These are phyloP conservation scores for Cylloceria caligata DNA, from an alignment of 2,888 invertebrate species.

Conservation along the genomic window DNA sequence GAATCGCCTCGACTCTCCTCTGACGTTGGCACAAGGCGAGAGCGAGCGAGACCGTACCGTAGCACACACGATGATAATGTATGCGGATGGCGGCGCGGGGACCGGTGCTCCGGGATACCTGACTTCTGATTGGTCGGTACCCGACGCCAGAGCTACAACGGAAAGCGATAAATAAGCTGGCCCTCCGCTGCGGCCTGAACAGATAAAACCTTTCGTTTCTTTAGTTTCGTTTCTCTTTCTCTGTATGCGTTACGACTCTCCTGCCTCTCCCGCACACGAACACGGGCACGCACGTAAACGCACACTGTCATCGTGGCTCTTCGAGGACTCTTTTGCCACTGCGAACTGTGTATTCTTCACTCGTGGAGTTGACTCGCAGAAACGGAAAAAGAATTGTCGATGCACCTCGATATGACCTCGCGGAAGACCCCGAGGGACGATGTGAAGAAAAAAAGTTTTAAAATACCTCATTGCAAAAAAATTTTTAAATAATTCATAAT, in stretches of 20 bases:
- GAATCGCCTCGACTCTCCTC: slow-evolving; percentile 60
- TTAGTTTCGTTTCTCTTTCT: slow-evolving; percentile 77
- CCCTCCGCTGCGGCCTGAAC: slow-evolving; percentile 73
- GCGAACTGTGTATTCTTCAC: slow-evolving; percentile 20
- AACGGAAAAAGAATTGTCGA: background rate
- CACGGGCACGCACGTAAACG: background rate
- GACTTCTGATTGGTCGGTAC: slow-evolving; percentile 83
- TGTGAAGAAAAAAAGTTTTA: background rate
- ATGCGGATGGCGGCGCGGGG: slow-evolving; percentile 84
- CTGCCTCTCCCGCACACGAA: slow-evolving; percentile 49
- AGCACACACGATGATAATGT: slow-evolving; percentile 79
- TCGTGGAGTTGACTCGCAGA: background rate
- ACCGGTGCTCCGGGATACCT: slow-evolving; percentile 82
- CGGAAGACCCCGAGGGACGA: background rate
- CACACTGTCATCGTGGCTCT: background rate
- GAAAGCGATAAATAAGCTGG: slow-evolving; percentile 84
- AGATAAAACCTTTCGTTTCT: slow-evolving; percentile 83
- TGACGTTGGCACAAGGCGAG: slow-evolving; percentile 49
- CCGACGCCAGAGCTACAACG: slow-evolving; percentile 83
- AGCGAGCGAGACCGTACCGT: slow-evolving; percentile 45
- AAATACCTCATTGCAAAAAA: background rate
- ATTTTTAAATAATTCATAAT: no score
- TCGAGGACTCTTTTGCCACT: slow-evolving; percentile 40
- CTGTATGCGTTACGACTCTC: slow-evolving; percentile 68
- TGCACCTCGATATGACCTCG: background rate